Conservation (phyloP, 2,113 vertebrate species). For the Otocyon megalotis region DNA sequence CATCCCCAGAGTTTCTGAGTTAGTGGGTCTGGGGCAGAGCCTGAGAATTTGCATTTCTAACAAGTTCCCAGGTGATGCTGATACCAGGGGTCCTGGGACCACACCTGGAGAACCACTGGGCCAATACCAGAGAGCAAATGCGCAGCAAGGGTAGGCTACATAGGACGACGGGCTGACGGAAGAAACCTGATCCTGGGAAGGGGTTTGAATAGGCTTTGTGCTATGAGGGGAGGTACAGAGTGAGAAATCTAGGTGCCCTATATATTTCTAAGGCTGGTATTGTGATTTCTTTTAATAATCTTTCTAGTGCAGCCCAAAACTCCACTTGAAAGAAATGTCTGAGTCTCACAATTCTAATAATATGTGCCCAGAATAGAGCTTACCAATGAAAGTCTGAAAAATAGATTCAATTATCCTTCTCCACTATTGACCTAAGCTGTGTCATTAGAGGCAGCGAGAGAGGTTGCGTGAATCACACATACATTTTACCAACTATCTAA, state of each 20-base stretch:
- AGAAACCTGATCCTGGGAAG: not conserved
- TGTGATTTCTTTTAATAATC: slow-evolving; percentile 66
- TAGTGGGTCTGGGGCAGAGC: not conserved
- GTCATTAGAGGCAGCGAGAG: slow-evolving; percentile 34
- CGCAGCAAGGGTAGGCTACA: not conserved
- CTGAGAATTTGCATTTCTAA: not conserved
- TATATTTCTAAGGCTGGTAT: slow-evolving; percentile 48
- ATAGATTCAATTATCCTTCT: slow-evolving; percentile 37
- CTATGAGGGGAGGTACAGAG: not conserved
- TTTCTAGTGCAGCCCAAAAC: slow-evolving; percentile 53
- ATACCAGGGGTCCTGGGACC: accelerated
- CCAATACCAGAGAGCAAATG: not conserved
- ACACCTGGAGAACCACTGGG: not conserved
- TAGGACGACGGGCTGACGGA: accelerated
- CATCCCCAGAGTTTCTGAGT: not conserved
- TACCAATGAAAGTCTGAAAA: slow-evolving; percentile 12
- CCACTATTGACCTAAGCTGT: slow-evolving; percentile 44
- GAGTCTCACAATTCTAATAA: slow-evolving; percentile 61
- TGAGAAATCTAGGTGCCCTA: not conserved
- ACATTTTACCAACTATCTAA: slow-evolving; percentile 28
- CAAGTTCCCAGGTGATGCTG: not conserved
- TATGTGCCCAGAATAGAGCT: slow-evolving; percentile 58
- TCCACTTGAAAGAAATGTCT: slow-evolving; percentile 35
- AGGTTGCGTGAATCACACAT: not conserved
- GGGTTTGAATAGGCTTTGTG: slow-evolving; percentile 17